Evolutionary conservation across 2,113 vertebrate genomes (phyloP).

Genomic region (Morone chrysops): DNA sequence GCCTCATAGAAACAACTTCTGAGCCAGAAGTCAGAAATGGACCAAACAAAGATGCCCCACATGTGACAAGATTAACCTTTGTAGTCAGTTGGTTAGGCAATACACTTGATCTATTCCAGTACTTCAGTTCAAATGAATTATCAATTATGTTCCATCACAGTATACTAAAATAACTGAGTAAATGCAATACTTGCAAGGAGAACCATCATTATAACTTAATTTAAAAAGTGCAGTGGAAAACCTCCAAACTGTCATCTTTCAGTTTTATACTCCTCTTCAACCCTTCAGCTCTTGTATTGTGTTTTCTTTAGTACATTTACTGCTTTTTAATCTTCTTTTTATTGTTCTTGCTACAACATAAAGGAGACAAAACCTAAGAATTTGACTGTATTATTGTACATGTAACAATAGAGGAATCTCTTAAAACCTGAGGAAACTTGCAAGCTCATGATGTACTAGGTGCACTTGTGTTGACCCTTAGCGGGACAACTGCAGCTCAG

Average conservation of each 20-base stretch:
- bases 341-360: no score
- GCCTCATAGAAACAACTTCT: not conserved
- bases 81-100: not conserved
- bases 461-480: not conserved
- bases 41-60: conserved; percentile 34
- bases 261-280: no score
- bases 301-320: no score
- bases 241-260: not conserved
- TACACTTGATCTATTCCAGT: not conserved
- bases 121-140: not conserved
- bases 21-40: not conserved
- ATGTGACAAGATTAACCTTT: conserved; percentile 44
- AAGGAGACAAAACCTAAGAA: no score
- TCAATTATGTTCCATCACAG: not conserved
- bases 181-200: not conserved
- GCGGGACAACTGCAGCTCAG: conserved; percentile 36
- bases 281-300: no score
- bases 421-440: no score
- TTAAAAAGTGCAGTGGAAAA: not conserved
- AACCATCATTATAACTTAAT: not conserved
- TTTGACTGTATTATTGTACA: no score
- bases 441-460: no score
- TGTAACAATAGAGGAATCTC: no score
- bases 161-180: not conserved
- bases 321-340: no score